Percentiles rank a stretch among this genome's conserved stretches.
Conservation (phyloP, 2,888 invertebrate genomes). For the Parascotia fuliginaria region DNA sequence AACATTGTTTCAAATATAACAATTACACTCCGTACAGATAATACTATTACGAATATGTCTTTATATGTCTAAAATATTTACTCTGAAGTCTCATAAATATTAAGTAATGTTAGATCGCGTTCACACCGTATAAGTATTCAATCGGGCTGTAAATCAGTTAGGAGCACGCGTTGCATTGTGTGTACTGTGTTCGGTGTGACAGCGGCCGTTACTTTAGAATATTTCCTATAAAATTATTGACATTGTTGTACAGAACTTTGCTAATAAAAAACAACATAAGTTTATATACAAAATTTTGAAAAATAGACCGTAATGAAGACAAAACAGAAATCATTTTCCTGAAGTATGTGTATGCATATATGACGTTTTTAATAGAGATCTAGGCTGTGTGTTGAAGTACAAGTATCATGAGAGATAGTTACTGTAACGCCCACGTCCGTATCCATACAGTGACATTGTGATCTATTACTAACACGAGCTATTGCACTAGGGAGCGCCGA, state of each 20-base stretch:
- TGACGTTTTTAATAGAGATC: no score
- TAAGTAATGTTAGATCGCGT: constrained; percentile 32
- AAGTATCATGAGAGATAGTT: no score
- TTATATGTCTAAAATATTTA: not conserved
- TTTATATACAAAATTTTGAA: not conserved
- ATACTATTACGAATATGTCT: not conserved
- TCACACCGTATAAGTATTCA: constrained; percentile 63
- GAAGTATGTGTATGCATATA: no score
- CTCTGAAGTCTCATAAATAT: constrained; percentile 37
- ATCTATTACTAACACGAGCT: no score
- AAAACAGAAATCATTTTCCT: no score
- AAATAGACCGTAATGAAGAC: no score
- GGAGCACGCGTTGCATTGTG: constrained; percentile 57
- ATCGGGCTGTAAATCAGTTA: constrained; percentile 62
- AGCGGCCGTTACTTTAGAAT: constrained; percentile 43
- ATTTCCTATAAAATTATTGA: constrained; percentile 22
- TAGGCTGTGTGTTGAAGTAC: no score
- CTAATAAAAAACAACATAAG: constrained; percentile 1
- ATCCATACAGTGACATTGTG: no score
- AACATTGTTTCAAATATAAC: not conserved
- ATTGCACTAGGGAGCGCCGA: no score
- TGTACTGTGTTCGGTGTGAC: constrained; percentile 52
- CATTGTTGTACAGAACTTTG: constrained; percentile 1
- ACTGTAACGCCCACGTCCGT: no score
- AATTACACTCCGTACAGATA: not conserved